Evolutionary conservation across 1,140 invertebrate genomes (phyloP), one percentile per base, ranked within the genome.

Genomic region (Tetramorium parvispinum): DNA sequence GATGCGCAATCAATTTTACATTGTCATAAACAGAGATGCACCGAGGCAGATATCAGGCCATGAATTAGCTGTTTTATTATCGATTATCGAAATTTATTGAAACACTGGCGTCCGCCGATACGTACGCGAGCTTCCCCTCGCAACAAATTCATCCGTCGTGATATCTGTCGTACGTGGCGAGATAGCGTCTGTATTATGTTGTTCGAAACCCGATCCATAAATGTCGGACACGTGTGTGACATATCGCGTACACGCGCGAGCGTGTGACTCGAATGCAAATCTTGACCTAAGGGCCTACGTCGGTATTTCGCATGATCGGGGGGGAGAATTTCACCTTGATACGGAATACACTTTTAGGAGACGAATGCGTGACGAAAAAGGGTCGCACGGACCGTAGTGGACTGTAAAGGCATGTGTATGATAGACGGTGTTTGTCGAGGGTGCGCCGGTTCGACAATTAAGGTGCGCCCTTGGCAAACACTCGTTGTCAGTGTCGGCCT

Each of bases 381-480:
- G 55, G 11, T 70, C 63, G 24, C 27, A 57, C 8, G 57, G 37
- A n/a, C 43, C 82, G 21, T 24, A 81, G 59, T 49, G 27, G 43
- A 37, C 53, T 6, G 51, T 63, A 49, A 16, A 21, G 32, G 32
- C 49, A 61, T 32, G 55, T 13, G 59, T 61, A 90, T 89, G 89
- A 92, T 89, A 87, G 89, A 93, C 87, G 90, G 66, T 93, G 92
- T 93, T 88, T 93, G 82, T 61, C 63, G 70, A 93, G 91, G 94
- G 94, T 92, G 94, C 92, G 94, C 90, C 91, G 81, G 89, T 76
- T 91, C 79, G 88, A 93, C 92, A 94, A 93, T 93, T 93, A 93
- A 90, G 94, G 93, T 90, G 93, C 88, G 94, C 89, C 93, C 87
- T 24, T 70, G 8, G 85, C 88, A 94, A 94, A 94, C 93, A 91